phyloP scores from a whole-genome alignment of 2,888 invertebrate genomes.

The Dioctria rufipes region DNA sequence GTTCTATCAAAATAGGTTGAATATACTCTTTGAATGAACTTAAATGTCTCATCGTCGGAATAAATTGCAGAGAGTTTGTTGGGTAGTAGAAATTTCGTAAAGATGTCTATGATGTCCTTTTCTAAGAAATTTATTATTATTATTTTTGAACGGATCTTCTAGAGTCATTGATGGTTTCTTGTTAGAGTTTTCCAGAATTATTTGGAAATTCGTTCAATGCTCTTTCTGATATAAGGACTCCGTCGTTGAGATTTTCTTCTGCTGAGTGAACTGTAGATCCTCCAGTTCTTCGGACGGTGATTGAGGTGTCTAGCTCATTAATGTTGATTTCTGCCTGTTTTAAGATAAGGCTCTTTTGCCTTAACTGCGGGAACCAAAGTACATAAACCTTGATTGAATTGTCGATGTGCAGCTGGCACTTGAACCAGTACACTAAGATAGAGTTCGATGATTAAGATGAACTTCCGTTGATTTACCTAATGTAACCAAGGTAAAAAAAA shows the following conservation, averaged over 20 bases:
- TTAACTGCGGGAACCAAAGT: too few relatives aligned
- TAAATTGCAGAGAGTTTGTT: constrained; percentile 40
- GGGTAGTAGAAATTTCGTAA: constrained; percentile 31
- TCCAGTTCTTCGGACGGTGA: too few relatives aligned
- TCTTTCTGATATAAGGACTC: constrained; percentile 51
- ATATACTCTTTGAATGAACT: too few relatives aligned
- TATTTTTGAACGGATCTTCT: constrained; percentile 57
- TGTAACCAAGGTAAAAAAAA: too few relatives aligned
- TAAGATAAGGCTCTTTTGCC: too few relatives aligned
- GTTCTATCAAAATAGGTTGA: too few relatives aligned
- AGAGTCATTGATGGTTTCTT: constrained; percentile 31
- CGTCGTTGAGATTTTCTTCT: constrained; percentile 37
- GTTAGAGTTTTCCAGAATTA: constrained; percentile 52
- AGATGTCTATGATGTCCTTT: not conserved
- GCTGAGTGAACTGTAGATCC: constrained; percentile 51
- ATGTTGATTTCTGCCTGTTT: constrained; percentile 29
- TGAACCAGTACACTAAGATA: too few relatives aligned
- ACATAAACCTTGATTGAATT: too few relatives aligned
- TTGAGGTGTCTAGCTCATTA: constrained; percentile 6
- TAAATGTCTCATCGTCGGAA: not conserved
- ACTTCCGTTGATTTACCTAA: too few relatives aligned
- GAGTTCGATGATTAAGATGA: too few relatives aligned
- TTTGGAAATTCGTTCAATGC: constrained; percentile 59
- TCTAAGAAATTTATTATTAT: not conserved
- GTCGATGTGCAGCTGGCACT: too few relatives aligned